phyloP scores from a whole-genome alignment of 2,888 invertebrate genomes.

The Perizoma flavofasciatum region DNA sequence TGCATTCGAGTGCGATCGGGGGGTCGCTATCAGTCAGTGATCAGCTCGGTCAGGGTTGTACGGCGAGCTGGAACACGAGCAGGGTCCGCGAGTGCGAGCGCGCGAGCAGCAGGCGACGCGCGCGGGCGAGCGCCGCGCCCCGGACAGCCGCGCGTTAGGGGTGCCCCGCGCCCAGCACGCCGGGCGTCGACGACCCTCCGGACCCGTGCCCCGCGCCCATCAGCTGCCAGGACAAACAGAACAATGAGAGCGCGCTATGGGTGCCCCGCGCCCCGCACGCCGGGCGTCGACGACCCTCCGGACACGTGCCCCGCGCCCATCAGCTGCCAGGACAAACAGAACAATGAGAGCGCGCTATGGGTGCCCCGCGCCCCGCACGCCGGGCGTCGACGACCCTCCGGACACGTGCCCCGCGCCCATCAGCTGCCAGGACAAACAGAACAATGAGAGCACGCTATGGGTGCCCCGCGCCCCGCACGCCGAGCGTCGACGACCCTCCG shows the following conservation, averaged over 20 bases:
- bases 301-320: conserved; percentile 53
- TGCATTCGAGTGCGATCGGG: no score
- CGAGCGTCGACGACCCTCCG: no score
- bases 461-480: no score
- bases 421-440: conserved; percentile 52
- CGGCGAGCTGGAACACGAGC: conserved; percentile 35
- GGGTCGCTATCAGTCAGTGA: neutral
- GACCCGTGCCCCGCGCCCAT: conserved; percentile 59
- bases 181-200: conserved; percentile 60
- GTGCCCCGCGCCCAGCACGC: conserved; percentile 45
- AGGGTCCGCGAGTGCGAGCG: conserved; percentile 25
- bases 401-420: conserved; percentile 53
- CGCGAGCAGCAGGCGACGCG: conserved; percentile 38
- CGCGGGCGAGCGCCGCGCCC: conserved; percentile 29
- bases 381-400: no score
- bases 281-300: no score
- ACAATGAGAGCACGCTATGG: no score
- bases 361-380: no score
- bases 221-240: conserved; percentile 51
- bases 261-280: no score
- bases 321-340: conserved; percentile 52
- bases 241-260: no score
- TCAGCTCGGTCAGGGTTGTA: conserved; percentile 45
- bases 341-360: no score
- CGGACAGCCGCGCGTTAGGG: conserved; percentile 29